Evolutionary conservation across 2,888 invertebrate species (phyloP).

Genomic region (Spatulosminthurus flaviceps): DNA sequence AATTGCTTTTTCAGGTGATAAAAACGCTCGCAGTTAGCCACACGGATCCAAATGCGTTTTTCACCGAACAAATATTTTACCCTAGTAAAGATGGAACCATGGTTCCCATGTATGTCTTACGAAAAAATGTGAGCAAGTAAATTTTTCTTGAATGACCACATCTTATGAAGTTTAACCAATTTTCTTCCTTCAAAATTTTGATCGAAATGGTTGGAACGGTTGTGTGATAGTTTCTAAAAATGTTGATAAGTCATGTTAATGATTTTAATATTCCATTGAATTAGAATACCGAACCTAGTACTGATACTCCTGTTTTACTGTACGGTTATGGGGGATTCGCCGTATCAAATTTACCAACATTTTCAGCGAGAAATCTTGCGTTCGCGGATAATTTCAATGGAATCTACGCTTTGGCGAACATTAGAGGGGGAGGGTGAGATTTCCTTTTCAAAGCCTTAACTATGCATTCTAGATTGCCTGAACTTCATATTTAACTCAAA

Average conservation of each 20-base stretch:
- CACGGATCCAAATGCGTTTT: constrained; percentile 70
- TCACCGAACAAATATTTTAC: constrained; percentile 90
- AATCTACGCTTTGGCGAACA: constrained; percentile 40
- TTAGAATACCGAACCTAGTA: constrained; percentile 16
- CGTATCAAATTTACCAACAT: constrained; percentile 66
- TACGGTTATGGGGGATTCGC: constrained; percentile 47
- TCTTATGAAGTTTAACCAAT: too few relatives aligned
- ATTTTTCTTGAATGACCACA: too few relatives aligned
- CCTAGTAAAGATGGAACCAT: constrained; percentile 90
- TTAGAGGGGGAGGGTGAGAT: constrained; percentile 43
- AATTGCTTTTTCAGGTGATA: constrained; percentile 68
- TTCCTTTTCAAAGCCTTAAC: too few relatives aligned
- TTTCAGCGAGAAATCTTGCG: background rate
- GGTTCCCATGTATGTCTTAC: constrained; percentile 94
- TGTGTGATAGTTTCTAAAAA: too few relatives aligned
- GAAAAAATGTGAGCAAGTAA: constrained; percentile 72
- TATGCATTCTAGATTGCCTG: background rate
- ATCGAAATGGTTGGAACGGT: too few relatives aligned
- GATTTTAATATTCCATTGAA: too few relatives aligned
- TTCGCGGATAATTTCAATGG: constrained; percentile 47
- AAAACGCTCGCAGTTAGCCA: constrained; percentile 64
- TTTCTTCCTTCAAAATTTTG: too few relatives aligned
- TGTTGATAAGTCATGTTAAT: too few relatives aligned
- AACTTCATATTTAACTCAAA: constrained; percentile 69
- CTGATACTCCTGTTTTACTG: constrained; percentile 16